These are phyloP conservation scores for Drosophila aldrichi DNA, from an alignment of 2,888 invertebrate genomes.

Conservation along the genomic window DNA sequence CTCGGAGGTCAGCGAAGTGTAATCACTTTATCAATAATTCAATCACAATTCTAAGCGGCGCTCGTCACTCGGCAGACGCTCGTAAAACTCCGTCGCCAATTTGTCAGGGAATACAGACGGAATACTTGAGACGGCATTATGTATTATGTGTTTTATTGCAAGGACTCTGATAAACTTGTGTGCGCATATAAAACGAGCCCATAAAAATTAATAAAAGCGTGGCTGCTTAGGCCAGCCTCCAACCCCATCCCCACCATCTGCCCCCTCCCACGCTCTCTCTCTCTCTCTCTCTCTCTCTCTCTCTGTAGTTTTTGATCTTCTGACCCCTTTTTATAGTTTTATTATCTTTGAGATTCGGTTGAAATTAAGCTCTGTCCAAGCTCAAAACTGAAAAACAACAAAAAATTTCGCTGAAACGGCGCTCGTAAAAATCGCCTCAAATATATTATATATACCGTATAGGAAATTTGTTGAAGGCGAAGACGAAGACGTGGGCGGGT, in stretches of 20 bases:
- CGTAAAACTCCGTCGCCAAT: conserved; percentile 71
- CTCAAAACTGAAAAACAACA: conserved; percentile 41
- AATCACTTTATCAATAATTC: conserved; percentile 81
- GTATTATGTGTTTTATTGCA: conserved; percentile 71
- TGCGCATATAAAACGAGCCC: conserved; percentile 59
- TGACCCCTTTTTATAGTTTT: conserved; percentile 73
- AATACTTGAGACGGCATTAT: conserved; percentile 42
- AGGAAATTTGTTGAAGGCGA: background rate
- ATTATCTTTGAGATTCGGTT: conserved; percentile 49
- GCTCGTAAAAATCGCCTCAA: conserved; percentile 65
- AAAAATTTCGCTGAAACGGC: conserved; percentile 64
- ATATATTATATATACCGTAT: background rate
- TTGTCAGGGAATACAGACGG: conserved; percentile 28
- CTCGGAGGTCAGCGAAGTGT: conserved; percentile 45
- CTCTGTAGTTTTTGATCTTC: background rate
- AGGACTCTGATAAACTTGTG: conserved; percentile 57
- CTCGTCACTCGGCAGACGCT: conserved; percentile 43
- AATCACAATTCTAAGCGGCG: conserved; percentile 59
- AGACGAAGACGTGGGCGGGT: background rate
- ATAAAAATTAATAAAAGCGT: conserved; percentile 80
- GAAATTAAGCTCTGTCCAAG: conserved; percentile 34
- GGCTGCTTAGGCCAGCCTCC: background rate
- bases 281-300: background rate
- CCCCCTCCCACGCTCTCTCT: too few relatives aligned
- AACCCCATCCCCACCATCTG: background rate